Percentiles rank a stretch among this genome's conserved stretches.
Conservation (phyloP, 2,797 vertebrate species). For the Spondyliosoma cantharus region DNA sequence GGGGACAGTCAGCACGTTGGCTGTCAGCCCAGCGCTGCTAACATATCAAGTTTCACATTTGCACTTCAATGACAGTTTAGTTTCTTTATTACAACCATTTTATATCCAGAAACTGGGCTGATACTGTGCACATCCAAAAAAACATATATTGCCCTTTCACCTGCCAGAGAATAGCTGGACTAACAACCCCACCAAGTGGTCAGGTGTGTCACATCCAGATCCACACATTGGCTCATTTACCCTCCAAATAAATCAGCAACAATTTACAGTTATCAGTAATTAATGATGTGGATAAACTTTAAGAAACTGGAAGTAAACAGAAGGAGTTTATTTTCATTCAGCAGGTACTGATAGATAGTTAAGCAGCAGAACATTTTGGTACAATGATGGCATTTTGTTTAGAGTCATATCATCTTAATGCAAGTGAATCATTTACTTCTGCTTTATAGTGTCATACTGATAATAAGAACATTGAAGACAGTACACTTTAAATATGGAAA, state of each 20-base stretch:
- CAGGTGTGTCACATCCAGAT: slow-evolving; percentile 70
- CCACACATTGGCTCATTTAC: slow-evolving; percentile 27
- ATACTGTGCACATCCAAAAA: slow-evolving; percentile 9
- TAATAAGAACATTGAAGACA: neutral
- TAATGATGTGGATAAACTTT: slow-evolving; percentile 27
- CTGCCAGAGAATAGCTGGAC: slow-evolving; percentile 76
- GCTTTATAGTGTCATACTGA: neutral
- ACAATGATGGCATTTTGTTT: neutral
- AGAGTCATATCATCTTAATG: neutral
- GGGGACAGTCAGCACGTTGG: slow-evolving; percentile 20
- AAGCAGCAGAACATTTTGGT: neutral
- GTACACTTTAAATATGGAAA: too few species aligned
- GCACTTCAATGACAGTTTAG: slow-evolving; percentile 14
- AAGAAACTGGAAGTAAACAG: slow-evolving; percentile 16
- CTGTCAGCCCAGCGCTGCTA: neutral
- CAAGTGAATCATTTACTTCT: neutral
- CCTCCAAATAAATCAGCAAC: slow-evolving; percentile 38
- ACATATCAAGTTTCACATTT: slow-evolving; percentile 15
- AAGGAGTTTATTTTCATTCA: slow-evolving; percentile 17
- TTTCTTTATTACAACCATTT: slow-evolving; percentile 18
- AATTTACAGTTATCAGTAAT: slow-evolving; percentile 24
- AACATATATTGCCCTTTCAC: slow-evolving; percentile 72
- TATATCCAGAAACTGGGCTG: slow-evolving; percentile 11
- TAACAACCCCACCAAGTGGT: slow-evolving; percentile 82
- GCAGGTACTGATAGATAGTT: neutral